A percentile compares a stretch with the other conserved stretches of the same genome.
These are phyloP conservation scores for Zosterops pallidus DNA, from an alignment of 2,113 vertebrate genomes.

Conservation along the genomic window DNA sequence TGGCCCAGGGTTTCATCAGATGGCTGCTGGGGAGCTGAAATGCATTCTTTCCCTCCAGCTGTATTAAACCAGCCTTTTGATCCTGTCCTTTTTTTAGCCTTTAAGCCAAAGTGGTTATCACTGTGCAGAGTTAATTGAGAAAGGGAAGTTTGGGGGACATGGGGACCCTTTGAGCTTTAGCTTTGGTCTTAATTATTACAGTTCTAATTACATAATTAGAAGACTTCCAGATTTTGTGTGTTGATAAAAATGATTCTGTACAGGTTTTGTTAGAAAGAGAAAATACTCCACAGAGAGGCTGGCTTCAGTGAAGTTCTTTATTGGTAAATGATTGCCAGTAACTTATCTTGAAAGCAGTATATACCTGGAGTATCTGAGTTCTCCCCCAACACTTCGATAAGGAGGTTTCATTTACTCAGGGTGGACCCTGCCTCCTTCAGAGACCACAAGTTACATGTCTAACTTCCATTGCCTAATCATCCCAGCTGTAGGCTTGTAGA, in stretches of 20 bases:
- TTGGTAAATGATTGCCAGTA: slow-evolving; percentile 35
- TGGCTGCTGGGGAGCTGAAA: slow-evolving; percentile 69
- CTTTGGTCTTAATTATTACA: slow-evolving; percentile 30
- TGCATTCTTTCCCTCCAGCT: slow-evolving; percentile 75
- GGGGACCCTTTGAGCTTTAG: background rate
- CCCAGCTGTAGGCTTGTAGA: background rate
- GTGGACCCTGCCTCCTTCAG: background rate
- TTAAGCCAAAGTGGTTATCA: slow-evolving; percentile 68
- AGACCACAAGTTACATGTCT: background rate
- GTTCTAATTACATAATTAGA: slow-evolving; percentile 48
- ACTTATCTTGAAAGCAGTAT: background rate
- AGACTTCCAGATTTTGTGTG: background rate
- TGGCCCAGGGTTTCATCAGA: slow-evolving; percentile 68
- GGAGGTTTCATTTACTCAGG: slow-evolving; percentile 1
- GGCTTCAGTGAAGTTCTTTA: background rate
- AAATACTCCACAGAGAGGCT: background rate
- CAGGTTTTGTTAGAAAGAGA: background rate
- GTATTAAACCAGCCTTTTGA: slow-evolving; percentile 67
- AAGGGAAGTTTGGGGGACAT: slow-evolving; percentile 31
- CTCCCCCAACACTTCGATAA: background rate
- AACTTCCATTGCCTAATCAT: background rate
- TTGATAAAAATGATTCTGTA: slow-evolving; percentile 12
- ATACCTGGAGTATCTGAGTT: background rate
- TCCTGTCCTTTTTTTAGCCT: slow-evolving; percentile 59
- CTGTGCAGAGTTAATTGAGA: slow-evolving; percentile 70